A percentile compares a stretch with the other conserved stretches of the same genome.
These are phyloP conservation scores for Merodon equestris DNA, from an alignment of 2,888 invertebrate genomes.

Conservation along the genomic window DNA sequence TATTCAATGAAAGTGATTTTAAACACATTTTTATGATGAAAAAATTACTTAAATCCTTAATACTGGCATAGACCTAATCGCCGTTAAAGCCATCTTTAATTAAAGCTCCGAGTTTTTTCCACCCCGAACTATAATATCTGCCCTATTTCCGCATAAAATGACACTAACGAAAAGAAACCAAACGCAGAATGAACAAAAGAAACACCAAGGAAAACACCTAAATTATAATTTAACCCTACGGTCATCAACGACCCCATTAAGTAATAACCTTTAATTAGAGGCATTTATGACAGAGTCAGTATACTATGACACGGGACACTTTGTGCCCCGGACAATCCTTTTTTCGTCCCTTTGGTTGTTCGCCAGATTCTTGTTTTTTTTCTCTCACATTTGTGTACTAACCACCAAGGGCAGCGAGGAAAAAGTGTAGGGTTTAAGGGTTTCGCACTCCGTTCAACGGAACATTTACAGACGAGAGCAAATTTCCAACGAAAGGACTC, in stretches of 20 bases:
- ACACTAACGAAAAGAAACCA: no score
- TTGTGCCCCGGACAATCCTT: conserved; percentile 52
- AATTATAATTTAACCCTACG: conserved; percentile 59
- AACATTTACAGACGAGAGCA: conserved; percentile 27
- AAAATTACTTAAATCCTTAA: no score
- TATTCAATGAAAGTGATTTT: no score
- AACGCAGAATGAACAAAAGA: not conserved
- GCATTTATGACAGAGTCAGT: conserved; percentile 55
- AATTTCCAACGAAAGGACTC: conserved; percentile 42
- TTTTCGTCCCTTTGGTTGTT: conserved; percentile 15
- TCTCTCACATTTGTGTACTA: conserved; percentile 9
- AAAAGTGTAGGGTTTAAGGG: conserved; percentile 26
- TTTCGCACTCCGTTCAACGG: conserved; percentile 31
- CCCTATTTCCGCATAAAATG: no score
- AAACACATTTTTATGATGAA: no score
- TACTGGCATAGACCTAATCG: no score
- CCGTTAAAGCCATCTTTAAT: no score
- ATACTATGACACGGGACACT: conserved; percentile 42
- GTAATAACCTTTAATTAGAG: conserved; percentile 66
- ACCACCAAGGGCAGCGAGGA: conserved; percentile 26
- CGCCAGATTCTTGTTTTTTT: not conserved
- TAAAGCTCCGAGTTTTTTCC: no score
- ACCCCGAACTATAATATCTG: no score
- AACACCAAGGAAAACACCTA: conserved; percentile 23
- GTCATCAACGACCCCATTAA: conserved; percentile 60